Base-by-base conservation (phyloP, 2,113 vertebrate species). In the Caloenas nicobarica region DNA sequence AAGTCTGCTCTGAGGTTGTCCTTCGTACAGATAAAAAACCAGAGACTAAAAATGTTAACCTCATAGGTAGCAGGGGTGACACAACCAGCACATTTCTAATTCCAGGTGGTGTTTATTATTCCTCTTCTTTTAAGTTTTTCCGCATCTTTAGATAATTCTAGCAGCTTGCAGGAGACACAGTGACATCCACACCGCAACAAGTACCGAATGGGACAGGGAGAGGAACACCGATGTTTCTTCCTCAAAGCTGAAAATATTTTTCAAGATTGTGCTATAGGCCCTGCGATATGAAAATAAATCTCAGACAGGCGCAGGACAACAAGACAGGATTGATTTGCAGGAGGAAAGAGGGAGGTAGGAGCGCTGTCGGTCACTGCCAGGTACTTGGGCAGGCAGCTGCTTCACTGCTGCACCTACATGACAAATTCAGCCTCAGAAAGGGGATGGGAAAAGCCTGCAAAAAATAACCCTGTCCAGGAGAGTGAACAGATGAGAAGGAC, bases 151-250 rank as follows among this genome's bases (percentile, higher is more conserved):
- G 61, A 42, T 23, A 34, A n/a, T 12, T 24, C 46, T 13, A 36
- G 31, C 8, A 74, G 19, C 48, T 76, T 60, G 40, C 29, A 58
- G 58, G 38, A 81, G 56, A 42, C 28, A 21, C 0, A 0, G 25
- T 7, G 50, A 11, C 10, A 78, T 9, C 26, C 2, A 3, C 21
- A 38, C 4, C 0, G 1, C 26, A 57, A n/a, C 0, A 0, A 0
- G 3, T 46, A 46, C 44, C 8, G 44, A 46, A 46, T 46, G 44
- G 44, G 44, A 46, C 34, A 57, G 19, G 13, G 62, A 56, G 16
- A 72, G 40, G 4, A 69, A 14, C 5, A 16, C 5, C 23, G 23
- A 2, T 65, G 8, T 0, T 29, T 73, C 66, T 44, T 29, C 5
- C n/a, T 70, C 18, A 23, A 6, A 44, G 56, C 1, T 38, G 26